phyloP scores from a whole-genome alignment of 2,888 invertebrate species.

The Gymnocheta viridis region DNA sequence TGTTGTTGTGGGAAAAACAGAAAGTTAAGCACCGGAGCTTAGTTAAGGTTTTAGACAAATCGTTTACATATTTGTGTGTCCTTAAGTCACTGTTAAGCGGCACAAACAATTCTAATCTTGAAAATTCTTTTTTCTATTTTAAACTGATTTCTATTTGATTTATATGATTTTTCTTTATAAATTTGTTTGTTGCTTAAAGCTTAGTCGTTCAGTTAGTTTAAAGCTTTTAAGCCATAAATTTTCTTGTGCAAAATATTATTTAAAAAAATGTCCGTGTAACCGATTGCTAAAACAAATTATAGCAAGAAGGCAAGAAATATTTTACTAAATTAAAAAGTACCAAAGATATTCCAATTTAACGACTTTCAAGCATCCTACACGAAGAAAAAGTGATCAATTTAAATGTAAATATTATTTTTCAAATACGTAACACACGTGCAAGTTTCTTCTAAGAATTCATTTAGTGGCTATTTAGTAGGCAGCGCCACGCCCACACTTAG shows the following conservation, averaged over 20 bases:
- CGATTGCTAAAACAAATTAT: constrained; percentile 49
- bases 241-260: not conserved
- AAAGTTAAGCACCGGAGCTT: not conserved
- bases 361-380: not conserved
- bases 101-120: constrained; percentile 12
- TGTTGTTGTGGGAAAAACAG: not conserved
- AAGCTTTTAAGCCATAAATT: constrained; percentile 41
- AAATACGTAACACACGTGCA: too few species aligned
- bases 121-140: not conserved
- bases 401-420: too few species aligned
- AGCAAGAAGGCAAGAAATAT: not conserved
- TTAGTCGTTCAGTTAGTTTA: constrained; percentile 6
- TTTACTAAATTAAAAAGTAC: not conserved
- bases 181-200: constrained; percentile 25
- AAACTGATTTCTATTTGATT: constrained; percentile 1
- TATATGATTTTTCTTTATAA: not conserved
- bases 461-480: too few species aligned
- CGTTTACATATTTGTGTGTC: constrained; percentile 1
- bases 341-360: not conserved
- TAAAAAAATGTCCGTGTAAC: constrained; percentile 24
- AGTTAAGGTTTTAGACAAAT: constrained; percentile 33
- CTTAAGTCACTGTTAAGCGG: constrained; percentile 18
- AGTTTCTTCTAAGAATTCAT: too few species aligned
- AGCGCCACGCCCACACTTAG: too few species aligned
- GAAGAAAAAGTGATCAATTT: too few species aligned